These are phyloP conservation scores for Drosophila miranda DNA, from an alignment of 1,140 invertebrate species.

Conservation along the genomic window DNA sequence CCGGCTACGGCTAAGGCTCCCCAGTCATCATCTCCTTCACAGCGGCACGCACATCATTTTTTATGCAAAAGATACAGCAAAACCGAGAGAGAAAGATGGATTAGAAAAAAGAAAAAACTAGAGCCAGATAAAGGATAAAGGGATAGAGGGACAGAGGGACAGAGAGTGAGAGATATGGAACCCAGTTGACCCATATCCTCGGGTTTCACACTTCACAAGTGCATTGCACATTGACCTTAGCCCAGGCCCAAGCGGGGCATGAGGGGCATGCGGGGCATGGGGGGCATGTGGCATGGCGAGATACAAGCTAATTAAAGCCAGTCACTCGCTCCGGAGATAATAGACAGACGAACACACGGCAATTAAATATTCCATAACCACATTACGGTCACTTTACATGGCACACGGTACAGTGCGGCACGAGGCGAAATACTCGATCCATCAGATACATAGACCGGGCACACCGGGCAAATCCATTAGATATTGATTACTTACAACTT, in stretches of 20 bases:
- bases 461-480: too few species aligned
- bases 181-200: slow-evolving; percentile 53
- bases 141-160: slow-evolving; percentile 6
- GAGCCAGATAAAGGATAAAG: not conserved
- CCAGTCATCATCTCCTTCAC: slow-evolving; percentile 22
- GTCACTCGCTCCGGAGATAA: not conserved
- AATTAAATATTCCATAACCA: not conserved
- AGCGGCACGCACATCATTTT: slow-evolving; percentile 66
- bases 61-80: slow-evolving; percentile 45
- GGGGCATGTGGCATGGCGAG: too few species aligned
- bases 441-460: too few species aligned
- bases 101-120: not conserved
- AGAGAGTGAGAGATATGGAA: slow-evolving; percentile 13
- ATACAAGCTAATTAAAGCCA: slow-evolving; percentile 54
- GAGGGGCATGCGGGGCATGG: too few species aligned
- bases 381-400: too few species aligned
- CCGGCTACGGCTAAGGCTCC: not conserved
- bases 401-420: too few species aligned
- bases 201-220: slow-evolving; percentile 36
- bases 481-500: too few species aligned
- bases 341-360: not conserved
- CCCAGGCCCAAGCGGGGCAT: too few species aligned
- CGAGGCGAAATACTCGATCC: too few species aligned
- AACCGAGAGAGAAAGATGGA: slow-evolving; percentile 15
- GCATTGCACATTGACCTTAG: slow-evolving; percentile 57